Conservation (phyloP, 2,113 vertebrate species). For the Corydoras maculifer region DNA sequence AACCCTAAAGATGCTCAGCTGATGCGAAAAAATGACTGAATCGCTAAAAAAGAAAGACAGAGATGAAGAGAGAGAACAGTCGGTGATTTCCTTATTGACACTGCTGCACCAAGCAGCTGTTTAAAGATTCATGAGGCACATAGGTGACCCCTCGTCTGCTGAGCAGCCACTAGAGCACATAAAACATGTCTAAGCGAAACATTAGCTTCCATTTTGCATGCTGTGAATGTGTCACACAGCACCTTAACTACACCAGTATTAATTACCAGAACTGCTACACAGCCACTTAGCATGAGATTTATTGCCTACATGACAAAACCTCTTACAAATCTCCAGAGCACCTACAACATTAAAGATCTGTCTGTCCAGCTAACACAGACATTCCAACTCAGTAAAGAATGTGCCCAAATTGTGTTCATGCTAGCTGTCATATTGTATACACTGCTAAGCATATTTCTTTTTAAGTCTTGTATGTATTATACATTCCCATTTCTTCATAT, state of each 20-base stretch:
- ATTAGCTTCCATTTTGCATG: constrained; percentile 50
- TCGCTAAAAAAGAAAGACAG: not conserved
- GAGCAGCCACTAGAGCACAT: constrained; percentile 57
- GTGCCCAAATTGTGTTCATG: not conserved
- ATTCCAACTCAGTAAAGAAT: constrained; percentile 20
- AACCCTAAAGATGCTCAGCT: constrained; percentile 51
- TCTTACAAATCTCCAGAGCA: constrained; percentile 47
- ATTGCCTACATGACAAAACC: constrained; percentile 49
- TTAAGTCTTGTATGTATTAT: constrained; percentile 27
- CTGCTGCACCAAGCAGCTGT: constrained; percentile 57
- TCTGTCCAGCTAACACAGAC: constrained; percentile 37
- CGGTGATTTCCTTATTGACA: constrained; percentile 39
- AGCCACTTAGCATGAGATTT: constrained; percentile 62
- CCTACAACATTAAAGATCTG: constrained; percentile 22
- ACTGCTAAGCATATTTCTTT: constrained; percentile 17
- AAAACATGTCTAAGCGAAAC: constrained; percentile 65
- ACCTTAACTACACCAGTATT: constrained; percentile 60
- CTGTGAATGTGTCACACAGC: constrained; percentile 60
- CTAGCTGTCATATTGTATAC: constrained; percentile 30
- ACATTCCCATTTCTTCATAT: constrained; percentile 24
- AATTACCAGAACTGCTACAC: constrained; percentile 60
- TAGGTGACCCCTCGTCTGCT: constrained; percentile 61
- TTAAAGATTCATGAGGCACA: constrained; percentile 70
- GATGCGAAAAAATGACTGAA: constrained; percentile 4
- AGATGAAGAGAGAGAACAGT: not conserved